These are phyloP conservation scores for Diarsia rubi DNA, from an alignment of 2,888 invertebrate genomes.

Conservation along the genomic window DNA sequence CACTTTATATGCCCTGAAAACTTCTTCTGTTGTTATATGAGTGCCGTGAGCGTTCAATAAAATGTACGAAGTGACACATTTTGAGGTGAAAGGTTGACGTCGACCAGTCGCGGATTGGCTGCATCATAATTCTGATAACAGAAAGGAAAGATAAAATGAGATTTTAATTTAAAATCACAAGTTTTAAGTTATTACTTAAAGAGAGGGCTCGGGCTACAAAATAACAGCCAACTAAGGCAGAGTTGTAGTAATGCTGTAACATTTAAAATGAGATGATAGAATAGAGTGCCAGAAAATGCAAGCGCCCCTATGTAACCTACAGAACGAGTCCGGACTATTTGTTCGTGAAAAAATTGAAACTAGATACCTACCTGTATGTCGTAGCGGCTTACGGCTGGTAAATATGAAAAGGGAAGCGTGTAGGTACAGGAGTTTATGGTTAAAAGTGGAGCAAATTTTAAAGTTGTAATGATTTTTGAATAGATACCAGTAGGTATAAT, in stretches of 20 bases:
- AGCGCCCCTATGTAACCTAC: conserved; percentile 22
- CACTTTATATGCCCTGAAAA: neutral
- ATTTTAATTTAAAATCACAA: neutral
- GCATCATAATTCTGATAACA: neutral
- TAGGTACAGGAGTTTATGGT: neutral
- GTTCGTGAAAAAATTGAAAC: neutral
- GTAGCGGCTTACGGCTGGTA: neutral
- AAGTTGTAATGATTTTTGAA: neutral
- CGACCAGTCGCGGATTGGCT: neutral
- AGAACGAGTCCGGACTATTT: conserved; percentile 17
- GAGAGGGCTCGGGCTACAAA: too few relatives aligned
- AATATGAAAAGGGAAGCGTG: neutral
- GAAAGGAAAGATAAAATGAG: neutral
- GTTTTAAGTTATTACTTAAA: too few relatives aligned
- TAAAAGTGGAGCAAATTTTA: neutral
- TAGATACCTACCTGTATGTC: neutral
- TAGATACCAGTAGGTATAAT: neutral
- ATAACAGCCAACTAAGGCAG: neutral
- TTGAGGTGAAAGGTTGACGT: neutral
- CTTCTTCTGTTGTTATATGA: neutral
- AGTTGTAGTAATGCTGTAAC: neutral
- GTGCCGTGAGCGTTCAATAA: neutral
- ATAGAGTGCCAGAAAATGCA: neutral
- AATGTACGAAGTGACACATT: neutral
- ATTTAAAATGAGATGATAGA: conserved; percentile 5